These are phyloP conservation scores for Dinothrombium tinctorium DNA, from an alignment of 1,140 invertebrate species.

Conservation along the genomic window DNA sequence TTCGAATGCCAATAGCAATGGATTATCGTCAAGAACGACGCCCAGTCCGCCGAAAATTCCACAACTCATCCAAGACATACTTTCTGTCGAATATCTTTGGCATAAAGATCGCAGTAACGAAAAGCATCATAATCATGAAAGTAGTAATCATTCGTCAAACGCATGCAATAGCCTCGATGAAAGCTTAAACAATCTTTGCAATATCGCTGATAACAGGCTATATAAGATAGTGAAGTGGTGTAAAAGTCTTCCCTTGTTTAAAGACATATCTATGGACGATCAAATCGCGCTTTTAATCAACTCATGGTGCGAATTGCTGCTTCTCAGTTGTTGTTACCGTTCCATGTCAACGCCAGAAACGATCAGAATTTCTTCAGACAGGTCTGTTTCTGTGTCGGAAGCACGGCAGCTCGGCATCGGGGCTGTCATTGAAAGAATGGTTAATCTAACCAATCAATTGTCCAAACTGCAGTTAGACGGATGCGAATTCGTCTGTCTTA, in stretches of 20 bases:
- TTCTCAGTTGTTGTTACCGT: slow-evolving; percentile 64
- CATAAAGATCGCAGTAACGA: slow-evolving; percentile 42
- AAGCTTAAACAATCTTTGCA: slow-evolving; percentile 40
- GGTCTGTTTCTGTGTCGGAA: slow-evolving; percentile 47
- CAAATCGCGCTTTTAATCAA: slow-evolving; percentile 88
- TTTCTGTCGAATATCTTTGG: slow-evolving; percentile 81
- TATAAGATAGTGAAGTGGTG: slow-evolving; percentile 98
- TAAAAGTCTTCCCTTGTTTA: slow-evolving; percentile 82
- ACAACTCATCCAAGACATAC: slow-evolving; percentile 45
- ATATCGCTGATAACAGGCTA: slow-evolving; percentile 76
- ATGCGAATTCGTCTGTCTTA: slow-evolving; percentile 89
- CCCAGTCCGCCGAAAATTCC: slow-evolving; percentile 7
- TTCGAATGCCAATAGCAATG: background rate
- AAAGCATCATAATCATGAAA: slow-evolving; percentile 2
- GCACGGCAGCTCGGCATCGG: slow-evolving; percentile 40
- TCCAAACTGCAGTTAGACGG: slow-evolving; percentile 68
- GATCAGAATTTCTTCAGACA: slow-evolving; percentile 23
- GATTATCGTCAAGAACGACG: background rate
- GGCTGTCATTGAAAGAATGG: slow-evolving; percentile 72
- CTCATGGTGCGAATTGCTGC: slow-evolving; percentile 83
- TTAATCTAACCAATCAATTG: slow-evolving; percentile 78
- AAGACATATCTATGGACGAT: slow-evolving; percentile 87
- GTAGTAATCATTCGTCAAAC: background rate
- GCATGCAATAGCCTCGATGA: slow-evolving; percentile 9
- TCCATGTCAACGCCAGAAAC: slow-evolving; percentile 62